phyloP scores from a whole-genome alignment of 2,888 invertebrate species.

The Cylindroiulus punctatus region DNA sequence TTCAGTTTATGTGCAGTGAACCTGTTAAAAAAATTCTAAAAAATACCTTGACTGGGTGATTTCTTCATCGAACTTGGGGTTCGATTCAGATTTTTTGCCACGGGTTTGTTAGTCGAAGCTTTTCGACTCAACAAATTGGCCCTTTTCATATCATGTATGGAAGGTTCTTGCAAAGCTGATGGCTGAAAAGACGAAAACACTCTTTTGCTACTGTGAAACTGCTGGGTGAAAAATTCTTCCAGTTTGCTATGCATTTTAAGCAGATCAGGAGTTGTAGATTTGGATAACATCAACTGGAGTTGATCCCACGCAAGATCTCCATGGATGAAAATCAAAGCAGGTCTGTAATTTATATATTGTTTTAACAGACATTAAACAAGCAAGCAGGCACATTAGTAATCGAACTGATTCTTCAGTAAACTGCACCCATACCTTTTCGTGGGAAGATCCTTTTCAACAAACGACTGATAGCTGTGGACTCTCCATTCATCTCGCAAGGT shows the following conservation, averaged over 20 bases:
- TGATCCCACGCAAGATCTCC: slow-evolving; percentile 95
- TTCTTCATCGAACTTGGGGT: slow-evolving; percentile 7
- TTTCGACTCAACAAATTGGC: slow-evolving; percentile 49
- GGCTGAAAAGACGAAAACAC: slow-evolving; percentile 79
- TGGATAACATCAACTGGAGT: slow-evolving; percentile 94
- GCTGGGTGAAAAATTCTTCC: slow-evolving; percentile 97
- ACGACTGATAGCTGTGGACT: slow-evolving; percentile 69
- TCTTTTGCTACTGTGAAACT: slow-evolving; percentile 93
- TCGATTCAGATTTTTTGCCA: not conserved
- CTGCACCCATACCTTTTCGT: slow-evolving; percentile 71
- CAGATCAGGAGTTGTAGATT: slow-evolving; percentile 95
- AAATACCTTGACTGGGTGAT: slow-evolving; percentile 33
- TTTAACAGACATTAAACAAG: not conserved
- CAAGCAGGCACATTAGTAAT: not conserved
- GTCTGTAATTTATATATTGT: slow-evolving; percentile 68
- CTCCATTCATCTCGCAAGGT: slow-evolving; percentile 90
- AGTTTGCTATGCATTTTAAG: slow-evolving; percentile 96
- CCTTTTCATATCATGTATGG: slow-evolving; percentile 55
- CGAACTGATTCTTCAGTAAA: not conserved
- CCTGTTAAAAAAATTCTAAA: not conserved
- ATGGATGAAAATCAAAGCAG: slow-evolving; percentile 90
- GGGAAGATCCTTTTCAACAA: slow-evolving; percentile 67
- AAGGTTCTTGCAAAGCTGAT: slow-evolving; percentile 64
- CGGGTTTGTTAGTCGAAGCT: slow-evolving; percentile 37
- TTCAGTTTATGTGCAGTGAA: no score